Base-by-base conservation (phyloP, 1,140 invertebrate species). In the Panagrolaimus sp. region DNA sequence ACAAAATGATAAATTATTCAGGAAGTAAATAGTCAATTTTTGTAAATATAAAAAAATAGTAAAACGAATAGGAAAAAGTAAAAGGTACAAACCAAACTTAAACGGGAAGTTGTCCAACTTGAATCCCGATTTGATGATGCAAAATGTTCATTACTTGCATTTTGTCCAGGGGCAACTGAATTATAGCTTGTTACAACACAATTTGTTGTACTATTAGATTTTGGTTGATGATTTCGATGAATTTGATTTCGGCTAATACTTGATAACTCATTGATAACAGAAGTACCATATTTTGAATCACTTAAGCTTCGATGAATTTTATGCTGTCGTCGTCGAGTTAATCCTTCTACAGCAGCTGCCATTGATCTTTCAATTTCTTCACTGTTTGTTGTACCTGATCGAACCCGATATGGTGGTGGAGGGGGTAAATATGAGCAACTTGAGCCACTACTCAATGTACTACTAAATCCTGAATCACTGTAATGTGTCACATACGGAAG, bases 381-480 rank as follows among this genome's bases (percentile, higher is more conserved):
- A 17, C 73, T 65, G 3, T 71, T 72, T 6, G 26, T 71, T 21
- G 72, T 79, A 7, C 48, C 69, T 0, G 74, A 73, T 28, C 77
- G 68, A 48, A 77, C 68, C 17, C 77, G 77, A 55, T 78, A 78
- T 7, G 77, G 77, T 2, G 77, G 77, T 26, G 77, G 77, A 24
- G 77, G 77, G 4, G 77, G 77, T 8, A 78, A 64, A 65, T 78
- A 74, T 15, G 73, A 76, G 46, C 72, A 78, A 55, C 71, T 73
- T 10, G 77, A 79, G 14, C 77, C 77, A 14, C 69, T 69, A 14
- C 76, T 78, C 48, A 76, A 67, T 0, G 75, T 71, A 5, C 73
- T 76, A 12, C 77, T 74, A 38, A 78, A 78, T 24, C 77, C 77
- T 38, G 77, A 78, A 64, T 78, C 77, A 45, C 78, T 80, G 67